Conservation (phyloP, 2,113 vertebrate genomes). For the Oenanthe oenanthe region DNA sequence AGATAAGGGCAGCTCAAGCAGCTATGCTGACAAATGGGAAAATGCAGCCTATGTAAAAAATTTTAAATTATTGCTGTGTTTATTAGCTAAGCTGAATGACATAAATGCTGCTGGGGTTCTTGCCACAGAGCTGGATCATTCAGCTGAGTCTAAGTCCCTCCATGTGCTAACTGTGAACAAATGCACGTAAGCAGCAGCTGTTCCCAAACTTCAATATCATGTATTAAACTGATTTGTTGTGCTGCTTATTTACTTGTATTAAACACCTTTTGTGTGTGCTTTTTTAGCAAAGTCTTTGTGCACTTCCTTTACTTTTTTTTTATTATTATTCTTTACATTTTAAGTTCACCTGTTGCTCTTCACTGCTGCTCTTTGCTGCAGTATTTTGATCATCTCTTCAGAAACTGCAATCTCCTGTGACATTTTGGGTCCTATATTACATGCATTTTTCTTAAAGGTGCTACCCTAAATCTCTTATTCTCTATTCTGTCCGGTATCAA, state of each 20-base stretch:
- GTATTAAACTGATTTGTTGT: background rate
- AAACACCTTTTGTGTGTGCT: background rate
- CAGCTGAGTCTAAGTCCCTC: background rate
- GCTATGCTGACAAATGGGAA: background rate
- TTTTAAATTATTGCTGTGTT: background rate
- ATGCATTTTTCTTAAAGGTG: background rate
- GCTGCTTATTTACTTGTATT: background rate
- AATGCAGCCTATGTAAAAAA: background rate
- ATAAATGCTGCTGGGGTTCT: background rate
- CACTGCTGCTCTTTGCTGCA: background rate
- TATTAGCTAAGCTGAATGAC: background rate
- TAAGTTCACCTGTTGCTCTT: accelerated
- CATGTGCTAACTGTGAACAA: background rate
- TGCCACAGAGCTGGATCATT: background rate
- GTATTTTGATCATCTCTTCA: background rate
- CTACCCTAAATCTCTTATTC: background rate
- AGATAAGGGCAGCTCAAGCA: background rate
- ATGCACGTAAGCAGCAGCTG: background rate
- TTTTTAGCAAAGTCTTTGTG: background rate
- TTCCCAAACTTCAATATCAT: background rate
- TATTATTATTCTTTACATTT: background rate
- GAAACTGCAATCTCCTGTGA: background rate
- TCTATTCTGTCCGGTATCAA: background rate
- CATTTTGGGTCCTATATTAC: background rate
- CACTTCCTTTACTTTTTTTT: background rate